Conservation (phyloP, 2,113 vertebrate genomes). For the Toxostoma redivivum region DNA sequence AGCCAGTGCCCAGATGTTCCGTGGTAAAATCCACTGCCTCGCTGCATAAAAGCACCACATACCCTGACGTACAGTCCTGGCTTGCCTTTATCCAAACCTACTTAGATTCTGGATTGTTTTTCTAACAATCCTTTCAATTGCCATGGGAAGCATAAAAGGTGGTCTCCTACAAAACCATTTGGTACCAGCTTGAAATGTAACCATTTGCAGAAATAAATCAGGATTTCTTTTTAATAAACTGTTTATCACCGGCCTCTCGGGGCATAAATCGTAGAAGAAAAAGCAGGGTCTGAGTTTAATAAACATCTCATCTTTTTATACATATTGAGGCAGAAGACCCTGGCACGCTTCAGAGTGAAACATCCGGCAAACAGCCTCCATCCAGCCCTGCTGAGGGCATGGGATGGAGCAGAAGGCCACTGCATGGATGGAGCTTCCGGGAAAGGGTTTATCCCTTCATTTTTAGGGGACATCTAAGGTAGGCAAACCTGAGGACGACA, state of each 20-base stretch:
- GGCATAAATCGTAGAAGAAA: not conserved
- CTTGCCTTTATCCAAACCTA: not conserved
- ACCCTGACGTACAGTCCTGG: not conserved
- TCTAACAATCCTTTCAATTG: constrained; percentile 35
- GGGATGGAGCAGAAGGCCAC: not conserved
- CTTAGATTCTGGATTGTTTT: constrained; percentile 37
- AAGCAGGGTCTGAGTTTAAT: constrained; percentile 8
- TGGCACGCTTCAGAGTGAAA: not conserved
- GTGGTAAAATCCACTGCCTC: constrained; percentile 5
- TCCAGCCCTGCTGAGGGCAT: not conserved
- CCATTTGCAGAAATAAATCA: constrained; percentile 36
- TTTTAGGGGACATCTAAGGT: not conserved
- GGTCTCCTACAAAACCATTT: not conserved
- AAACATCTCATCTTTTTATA: not conserved
- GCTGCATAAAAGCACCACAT: not conserved
- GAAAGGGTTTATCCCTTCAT: not conserved
- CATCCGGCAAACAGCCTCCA: fast-evolving
- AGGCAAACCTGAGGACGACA: not conserved
- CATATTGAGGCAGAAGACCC: not conserved
- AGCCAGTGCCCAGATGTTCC: constrained; percentile 59
- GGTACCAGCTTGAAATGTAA: constrained; percentile 4
- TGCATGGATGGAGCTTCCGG: not conserved
- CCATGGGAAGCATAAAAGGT: constrained; percentile 19
- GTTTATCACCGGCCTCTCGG: not conserved
- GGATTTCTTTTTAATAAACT: constrained; percentile 45